Conservation (phyloP, 2,113 vertebrate species). For the Pogonocichla stellata region DNA sequence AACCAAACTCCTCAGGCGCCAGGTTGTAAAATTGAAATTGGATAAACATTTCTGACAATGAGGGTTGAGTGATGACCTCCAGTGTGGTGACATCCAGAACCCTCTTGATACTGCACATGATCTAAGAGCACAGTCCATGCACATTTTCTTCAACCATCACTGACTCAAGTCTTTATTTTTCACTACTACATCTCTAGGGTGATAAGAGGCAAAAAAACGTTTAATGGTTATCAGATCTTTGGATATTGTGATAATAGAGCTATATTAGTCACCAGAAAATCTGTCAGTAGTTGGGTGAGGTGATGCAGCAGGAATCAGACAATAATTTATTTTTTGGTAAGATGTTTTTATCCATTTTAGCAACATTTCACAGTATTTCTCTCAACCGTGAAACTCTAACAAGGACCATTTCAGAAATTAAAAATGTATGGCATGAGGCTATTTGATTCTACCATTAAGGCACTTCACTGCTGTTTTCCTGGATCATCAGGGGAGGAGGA, state of each 20-base stretch:
- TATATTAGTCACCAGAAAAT: not conserved
- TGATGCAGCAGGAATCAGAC: not conserved
- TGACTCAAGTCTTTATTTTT: not conserved
- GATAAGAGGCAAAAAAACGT: not conserved
- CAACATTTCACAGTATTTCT: not conserved
- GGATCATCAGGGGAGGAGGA: conserved; percentile 11
- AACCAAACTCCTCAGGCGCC: not conserved
- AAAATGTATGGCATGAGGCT: conserved; percentile 44
- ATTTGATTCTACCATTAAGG: conserved; percentile 49
- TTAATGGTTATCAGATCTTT: not conserved
- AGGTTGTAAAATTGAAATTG: not conserved
- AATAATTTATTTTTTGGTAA: not conserved
- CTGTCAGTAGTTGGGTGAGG: not conserved
- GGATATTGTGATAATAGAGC: not conserved
- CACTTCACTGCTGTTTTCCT: conserved; percentile 2
- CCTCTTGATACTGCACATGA: not conserved
- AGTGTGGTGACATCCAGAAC: not conserved
- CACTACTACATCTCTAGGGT: not conserved
- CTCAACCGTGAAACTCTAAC: not conserved
- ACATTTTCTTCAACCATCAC: not conserved
- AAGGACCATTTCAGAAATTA: conserved; percentile 37
- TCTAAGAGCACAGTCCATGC: not conserved
- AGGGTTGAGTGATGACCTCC: not conserved
- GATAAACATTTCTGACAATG: not conserved
- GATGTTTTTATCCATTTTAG: not conserved